Evolutionary conservation across 2,888 invertebrate species (phyloP).

Genomic region (Doris montereyensis): DNA sequence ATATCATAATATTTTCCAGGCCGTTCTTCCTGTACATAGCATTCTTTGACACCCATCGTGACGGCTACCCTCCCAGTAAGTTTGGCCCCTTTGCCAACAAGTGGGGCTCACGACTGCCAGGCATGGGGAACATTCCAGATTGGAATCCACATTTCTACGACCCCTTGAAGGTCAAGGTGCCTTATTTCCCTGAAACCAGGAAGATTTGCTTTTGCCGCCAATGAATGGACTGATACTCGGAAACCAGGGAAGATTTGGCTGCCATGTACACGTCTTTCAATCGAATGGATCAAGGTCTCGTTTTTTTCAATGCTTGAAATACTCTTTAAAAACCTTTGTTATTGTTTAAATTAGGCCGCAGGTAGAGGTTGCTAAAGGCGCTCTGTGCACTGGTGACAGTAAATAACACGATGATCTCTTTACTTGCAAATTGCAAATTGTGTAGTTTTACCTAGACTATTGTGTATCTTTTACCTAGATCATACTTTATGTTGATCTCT

Average conservation of each 20-base stretch:
- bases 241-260: constrained; percentile 85
- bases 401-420: no score
- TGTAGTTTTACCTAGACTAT: no score
- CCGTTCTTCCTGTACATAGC: constrained; percentile 41
- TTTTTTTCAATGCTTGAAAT: not conserved
- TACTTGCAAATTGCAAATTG: no score
- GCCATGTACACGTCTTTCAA: constrained; percentile 93
- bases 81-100: constrained; percentile 38
- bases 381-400: no score
- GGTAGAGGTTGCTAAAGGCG: no score
- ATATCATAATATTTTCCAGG: no score
- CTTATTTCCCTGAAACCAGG: no score
- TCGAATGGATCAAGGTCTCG: constrained; percentile 86
- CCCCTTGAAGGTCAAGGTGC: constrained; percentile 85
- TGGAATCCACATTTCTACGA: constrained; percentile 91
- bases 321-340: not conserved
- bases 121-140: constrained; percentile 88
- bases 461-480: no score
- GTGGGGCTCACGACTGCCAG: constrained; percentile 64
- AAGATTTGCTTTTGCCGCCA: no score
- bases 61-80: not conserved
- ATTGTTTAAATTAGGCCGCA: not conserved
- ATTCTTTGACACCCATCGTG: constrained; percentile 38
- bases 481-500: no score
- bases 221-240: constrained; percentile 85